A percentile compares a stretch with the other conserved stretches of the same genome.
These are phyloP conservation scores for Frankliniella intonsa DNA, from an alignment of 2,888 invertebrate species.

Conservation along the genomic window DNA sequence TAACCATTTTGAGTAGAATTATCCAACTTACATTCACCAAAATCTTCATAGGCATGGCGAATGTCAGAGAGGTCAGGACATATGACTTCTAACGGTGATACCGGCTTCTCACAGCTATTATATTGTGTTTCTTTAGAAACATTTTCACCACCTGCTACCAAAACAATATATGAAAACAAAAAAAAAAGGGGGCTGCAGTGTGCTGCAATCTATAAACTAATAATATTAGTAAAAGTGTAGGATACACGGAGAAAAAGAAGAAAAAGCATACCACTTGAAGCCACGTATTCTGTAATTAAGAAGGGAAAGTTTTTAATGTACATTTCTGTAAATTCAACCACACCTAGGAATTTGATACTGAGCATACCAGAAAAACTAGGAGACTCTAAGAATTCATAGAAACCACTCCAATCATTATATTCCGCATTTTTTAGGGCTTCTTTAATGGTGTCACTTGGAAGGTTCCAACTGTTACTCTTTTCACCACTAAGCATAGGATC, in stretches of 20 bases:
- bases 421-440: not conserved
- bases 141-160: too few species aligned
- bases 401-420: not conserved
- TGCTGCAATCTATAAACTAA: not conserved
- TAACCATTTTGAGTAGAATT: too few species aligned
- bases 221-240: not conserved
- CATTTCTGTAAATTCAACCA: not conserved
- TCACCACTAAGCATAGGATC: not conserved
- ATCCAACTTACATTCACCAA: too few species aligned
- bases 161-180: too few species aligned
- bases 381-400: not conserved
- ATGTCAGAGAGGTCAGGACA: too few species aligned
- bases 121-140: too few species aligned
- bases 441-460: not conserved
- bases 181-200: too few species aligned
- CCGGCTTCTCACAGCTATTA: too few species aligned
- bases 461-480: not conserved
- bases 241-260: not conserved
- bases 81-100: too few species aligned
- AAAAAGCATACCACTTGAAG: not conserved
- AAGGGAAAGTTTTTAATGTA: not conserved
- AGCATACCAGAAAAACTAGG: not conserved
- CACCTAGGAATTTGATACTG: not conserved
- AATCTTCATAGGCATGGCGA: too few species aligned
- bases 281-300: not conserved